Conservation (phyloP, 2,113 vertebrate genomes). For the Cairina moschata region DNA sequence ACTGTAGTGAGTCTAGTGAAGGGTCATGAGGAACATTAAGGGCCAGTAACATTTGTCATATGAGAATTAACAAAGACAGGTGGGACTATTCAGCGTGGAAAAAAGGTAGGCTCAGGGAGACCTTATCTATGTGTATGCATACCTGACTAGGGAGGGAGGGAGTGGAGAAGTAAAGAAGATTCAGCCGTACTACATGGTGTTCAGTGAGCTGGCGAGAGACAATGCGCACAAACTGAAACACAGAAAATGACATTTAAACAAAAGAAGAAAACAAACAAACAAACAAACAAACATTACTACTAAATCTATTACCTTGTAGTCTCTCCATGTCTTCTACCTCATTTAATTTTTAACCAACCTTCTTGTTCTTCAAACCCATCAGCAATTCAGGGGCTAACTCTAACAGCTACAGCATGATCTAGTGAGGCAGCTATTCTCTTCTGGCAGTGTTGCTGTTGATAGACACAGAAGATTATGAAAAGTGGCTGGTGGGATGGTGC, state of each 20-base stretch:
- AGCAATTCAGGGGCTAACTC: background rate
- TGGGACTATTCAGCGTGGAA: background rate
- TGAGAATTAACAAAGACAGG: background rate
- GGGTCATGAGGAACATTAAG: background rate
- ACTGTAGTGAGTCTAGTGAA: background rate
- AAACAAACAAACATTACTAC: background rate
- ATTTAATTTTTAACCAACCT: background rate
- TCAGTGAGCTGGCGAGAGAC: background rate
- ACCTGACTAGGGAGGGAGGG: background rate
- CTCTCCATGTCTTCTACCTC: background rate
- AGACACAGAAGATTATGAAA: background rate
- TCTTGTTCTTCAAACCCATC: background rate
- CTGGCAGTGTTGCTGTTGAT: background rate
- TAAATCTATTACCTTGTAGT: background rate
- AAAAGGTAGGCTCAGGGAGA: background rate
- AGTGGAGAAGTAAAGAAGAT: background rate
- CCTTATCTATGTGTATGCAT: background rate
- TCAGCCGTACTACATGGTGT: background rate
- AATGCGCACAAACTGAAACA: background rate
- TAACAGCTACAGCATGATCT: background rate
- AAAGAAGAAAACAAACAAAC: no score
- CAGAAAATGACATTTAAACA: background rate
- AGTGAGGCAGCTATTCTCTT: background rate
- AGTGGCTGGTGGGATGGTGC: background rate
- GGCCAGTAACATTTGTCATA: background rate